Evolutionary conservation across 2,888 invertebrate species (phyloP), one percentile per base, ranked within the genome.

Genomic region (Athalia cordata): DNA sequence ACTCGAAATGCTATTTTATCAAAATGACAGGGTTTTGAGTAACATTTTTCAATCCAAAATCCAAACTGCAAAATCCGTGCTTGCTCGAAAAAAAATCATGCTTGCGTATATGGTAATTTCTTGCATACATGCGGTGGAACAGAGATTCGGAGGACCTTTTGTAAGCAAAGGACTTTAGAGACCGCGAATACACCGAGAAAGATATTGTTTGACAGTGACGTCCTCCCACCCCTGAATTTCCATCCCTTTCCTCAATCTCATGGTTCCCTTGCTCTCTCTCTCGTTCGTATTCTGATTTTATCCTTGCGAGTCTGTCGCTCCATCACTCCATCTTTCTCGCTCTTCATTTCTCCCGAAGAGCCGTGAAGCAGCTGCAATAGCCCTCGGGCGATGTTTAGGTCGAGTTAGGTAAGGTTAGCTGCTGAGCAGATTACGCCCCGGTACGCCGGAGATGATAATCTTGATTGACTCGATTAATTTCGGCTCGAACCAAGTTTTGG

Each of bases 381-480:
- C 75, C 75, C 75, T 43, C 29, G 50, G 75, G 75, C 55, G 49
- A 62, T n/a, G 74, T 61, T 59, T n/a, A 0, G 61, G 61, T 61
- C 49, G 8, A 55, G 70, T 70, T 70, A 15, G 61, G 74, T 74
- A 15, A 61, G 74, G 72, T 49, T 72, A 49, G 72, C 52, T 68
- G 62, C 29, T 64, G 74, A 75, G 49, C 50, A 74, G 78, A 78
- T 78, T 78, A 78, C 78, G 61, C 70, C 55, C 64, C 13, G 55
- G 64, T 74, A 64, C 61, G 74, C 57, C 47, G 72, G 78, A 55
- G 65, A 78, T 55, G 74, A 65, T 78, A 78, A 78, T 74, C 47
- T 78, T 55, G 55, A 70, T 57, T 64, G 78, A 78, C 78, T 50
- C 57, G 72, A 78, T 78, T 78, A 74, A 78, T 78, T 78, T 70